phyloP scores from a whole-genome alignment of 2,797 vertebrate species.

The Pristis pectinata region DNA sequence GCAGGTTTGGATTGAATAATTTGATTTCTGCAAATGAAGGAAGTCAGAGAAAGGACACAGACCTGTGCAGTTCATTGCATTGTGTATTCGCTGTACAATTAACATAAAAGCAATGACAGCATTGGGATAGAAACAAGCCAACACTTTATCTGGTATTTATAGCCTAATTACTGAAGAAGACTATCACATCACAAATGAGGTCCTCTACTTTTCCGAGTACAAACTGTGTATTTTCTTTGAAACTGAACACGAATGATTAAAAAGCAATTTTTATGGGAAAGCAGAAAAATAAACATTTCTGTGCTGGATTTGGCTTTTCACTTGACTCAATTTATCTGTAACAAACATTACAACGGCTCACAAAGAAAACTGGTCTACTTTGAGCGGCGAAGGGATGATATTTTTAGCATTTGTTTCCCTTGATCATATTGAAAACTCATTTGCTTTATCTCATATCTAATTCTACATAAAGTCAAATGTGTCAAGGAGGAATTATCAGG shows the following conservation, averaged over 20 bases:
- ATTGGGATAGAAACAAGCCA: background rate
- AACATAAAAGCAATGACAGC: background rate
- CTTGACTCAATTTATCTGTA: background rate
- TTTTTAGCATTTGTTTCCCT: slow-evolving; percentile 15
- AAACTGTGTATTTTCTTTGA: background rate
- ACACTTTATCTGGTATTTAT: background rate
- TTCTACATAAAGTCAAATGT: background rate
- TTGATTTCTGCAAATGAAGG: background rate
- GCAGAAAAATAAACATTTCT: background rate
- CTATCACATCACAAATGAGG: background rate
- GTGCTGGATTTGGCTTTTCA: background rate
- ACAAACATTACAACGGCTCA: background rate
- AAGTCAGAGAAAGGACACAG: background rate
- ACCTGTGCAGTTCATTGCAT: background rate
- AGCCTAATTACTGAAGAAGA: background rate
- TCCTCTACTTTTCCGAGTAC: background rate
- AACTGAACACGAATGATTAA: background rate
- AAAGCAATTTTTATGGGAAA: background rate
- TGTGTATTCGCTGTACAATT: background rate
- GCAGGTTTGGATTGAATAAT: background rate
- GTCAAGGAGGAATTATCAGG: background rate
- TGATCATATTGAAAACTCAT: background rate
- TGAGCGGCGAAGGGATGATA: background rate
- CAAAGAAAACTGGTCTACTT: background rate
- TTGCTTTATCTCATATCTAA: slow-evolving; percentile 11